A percentile compares a stretch with the other conserved stretches of the same genome.
phyloP scores from a whole-genome alignment of 2,888 invertebrate species.

The Atethmia centrago region DNA sequence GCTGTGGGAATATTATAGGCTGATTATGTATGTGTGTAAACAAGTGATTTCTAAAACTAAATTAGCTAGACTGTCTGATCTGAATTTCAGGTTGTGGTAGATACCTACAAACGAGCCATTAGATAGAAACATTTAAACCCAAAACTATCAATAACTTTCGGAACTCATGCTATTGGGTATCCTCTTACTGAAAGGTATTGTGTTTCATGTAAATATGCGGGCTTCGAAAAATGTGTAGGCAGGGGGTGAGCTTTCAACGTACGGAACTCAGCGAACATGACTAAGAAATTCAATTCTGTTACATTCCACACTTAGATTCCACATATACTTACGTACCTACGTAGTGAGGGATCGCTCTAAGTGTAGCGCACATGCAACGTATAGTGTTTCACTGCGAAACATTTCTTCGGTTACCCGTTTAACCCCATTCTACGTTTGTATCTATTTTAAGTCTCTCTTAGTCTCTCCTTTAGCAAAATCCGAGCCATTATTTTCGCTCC shows the following conservation, averaged over 20 bases:
- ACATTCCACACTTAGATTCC: constrained; percentile 60
- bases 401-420: constrained; percentile 49
- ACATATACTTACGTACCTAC: constrained; percentile 18
- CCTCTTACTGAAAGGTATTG: constrained; percentile 62
- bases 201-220: constrained; percentile 65
- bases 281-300: constrained; percentile 76
- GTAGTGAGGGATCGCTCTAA: constrained; percentile 48
- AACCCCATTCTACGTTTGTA: constrained; percentile 19
- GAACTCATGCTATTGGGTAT: constrained; percentile 54
- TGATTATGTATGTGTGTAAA: background rate
- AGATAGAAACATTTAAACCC: constrained; percentile 30
- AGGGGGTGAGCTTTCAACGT: constrained; percentile 53
- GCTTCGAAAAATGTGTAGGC: constrained; percentile 56
- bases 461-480: constrained; percentile 31
- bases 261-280: constrained; percentile 66
- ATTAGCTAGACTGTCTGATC: background rate
- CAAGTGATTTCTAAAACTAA: background rate
- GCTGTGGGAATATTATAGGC: too few relatives aligned
- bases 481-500: constrained; percentile 31
- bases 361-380: constrained; percentile 45
- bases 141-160: constrained; percentile 56
- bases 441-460: constrained; percentile 8
- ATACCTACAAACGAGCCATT: constrained; percentile 6
- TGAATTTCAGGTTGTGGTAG: background rate
- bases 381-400: constrained; percentile 52